Percentiles rank a stretch among this genome's conserved stretches.
Conservation (phyloP, 2,797 vertebrate species). For the Megalops cyprinoides region DNA sequence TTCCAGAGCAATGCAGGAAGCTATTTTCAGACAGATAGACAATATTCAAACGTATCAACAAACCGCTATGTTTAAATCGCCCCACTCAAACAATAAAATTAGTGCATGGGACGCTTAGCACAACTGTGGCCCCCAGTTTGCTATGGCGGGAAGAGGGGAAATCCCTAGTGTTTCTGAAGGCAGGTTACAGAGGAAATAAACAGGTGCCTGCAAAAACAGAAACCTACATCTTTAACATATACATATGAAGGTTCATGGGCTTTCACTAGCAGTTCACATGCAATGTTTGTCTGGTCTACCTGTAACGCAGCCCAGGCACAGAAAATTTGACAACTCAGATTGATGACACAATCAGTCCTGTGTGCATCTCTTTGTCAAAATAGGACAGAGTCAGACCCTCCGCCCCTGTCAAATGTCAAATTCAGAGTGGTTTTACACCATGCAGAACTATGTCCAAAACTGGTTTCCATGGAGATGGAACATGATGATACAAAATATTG, state of each 20-base stretch:
- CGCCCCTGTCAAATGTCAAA: slow-evolving; percentile 27
- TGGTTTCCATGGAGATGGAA: slow-evolving; percentile 52
- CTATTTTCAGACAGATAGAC: slow-evolving; percentile 17
- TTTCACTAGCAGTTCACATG: not conserved
- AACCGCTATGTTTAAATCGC: not conserved
- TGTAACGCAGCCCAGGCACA: not conserved
- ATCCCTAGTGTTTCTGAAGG: not conserved
- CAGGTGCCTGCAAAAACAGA: not conserved
- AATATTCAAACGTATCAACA: slow-evolving; percentile 6
- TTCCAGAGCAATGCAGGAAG: slow-evolving; percentile 23
- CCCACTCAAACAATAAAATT: not conserved
- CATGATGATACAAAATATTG: slow-evolving; percentile 45
- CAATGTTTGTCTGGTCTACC: not conserved
- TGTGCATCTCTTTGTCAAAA: not conserved
- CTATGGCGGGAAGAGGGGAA: not conserved
- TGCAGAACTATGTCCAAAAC: slow-evolving; percentile 43
- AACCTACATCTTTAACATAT: not conserved
- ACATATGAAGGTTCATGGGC: too few relatives aligned
- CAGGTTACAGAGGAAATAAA: not conserved
- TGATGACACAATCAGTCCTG: not conserved
- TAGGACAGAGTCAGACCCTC: not conserved
- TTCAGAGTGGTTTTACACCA: slow-evolving; percentile 26
- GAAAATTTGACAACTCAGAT: not conserved
- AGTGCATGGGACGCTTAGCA: not conserved
- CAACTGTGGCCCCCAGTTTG: not conserved